Evolutionary conservation across 2,113 vertebrate species (phyloP).

Genomic region (Nipponia nippon): DNA sequence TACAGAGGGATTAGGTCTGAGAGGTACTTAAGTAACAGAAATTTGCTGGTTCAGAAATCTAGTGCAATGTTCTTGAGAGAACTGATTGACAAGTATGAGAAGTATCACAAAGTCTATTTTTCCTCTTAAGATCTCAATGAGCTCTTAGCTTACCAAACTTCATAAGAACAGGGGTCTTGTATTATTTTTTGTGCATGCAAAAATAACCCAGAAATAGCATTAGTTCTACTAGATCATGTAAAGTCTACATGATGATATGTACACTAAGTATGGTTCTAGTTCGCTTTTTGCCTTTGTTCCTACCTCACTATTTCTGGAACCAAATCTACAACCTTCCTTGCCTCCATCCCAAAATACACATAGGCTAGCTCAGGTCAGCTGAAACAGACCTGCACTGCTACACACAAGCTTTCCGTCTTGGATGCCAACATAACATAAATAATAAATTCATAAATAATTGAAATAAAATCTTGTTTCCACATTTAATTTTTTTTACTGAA

Average conservation of each 20-base stretch:
- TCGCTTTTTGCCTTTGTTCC: background rate
- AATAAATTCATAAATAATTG: background rate
- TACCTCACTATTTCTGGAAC: background rate
- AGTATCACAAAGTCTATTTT: background rate
- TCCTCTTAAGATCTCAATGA: background rate
- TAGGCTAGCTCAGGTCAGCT: background rate
- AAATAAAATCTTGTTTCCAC: background rate
- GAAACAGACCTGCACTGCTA: background rate
- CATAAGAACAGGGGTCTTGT: fast-evolving
- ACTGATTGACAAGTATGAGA: background rate
- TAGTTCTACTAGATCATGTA: background rate
- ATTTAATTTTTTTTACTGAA: background rate
- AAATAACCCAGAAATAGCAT: background rate
- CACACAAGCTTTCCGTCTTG: background rate
- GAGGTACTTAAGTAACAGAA: background rate
- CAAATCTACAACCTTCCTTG: background rate
- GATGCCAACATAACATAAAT: background rate
- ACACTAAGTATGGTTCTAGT: background rate
- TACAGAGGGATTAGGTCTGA: background rate
- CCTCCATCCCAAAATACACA: background rate
- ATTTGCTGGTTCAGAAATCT: background rate
- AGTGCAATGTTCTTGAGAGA: background rate
- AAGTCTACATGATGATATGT: background rate
- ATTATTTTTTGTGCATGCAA: background rate
- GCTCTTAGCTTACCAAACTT: background rate